These are phyloP conservation scores for Oedothorax gibbosus DNA, from an alignment of 1,140 invertebrate genomes.

Conservation along the genomic window DNA sequence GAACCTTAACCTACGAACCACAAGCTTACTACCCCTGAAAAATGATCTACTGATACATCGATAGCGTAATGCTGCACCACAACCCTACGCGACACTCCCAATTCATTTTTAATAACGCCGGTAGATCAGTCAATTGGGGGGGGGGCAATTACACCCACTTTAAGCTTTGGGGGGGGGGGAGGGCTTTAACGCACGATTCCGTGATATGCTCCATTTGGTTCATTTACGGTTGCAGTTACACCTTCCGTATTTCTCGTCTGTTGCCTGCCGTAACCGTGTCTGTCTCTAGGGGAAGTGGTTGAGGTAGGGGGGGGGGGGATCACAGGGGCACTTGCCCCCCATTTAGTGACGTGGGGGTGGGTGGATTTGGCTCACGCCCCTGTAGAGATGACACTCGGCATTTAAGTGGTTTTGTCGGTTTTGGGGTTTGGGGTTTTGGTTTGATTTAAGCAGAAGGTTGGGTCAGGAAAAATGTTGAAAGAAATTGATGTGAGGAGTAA, in stretches of 20 bases:
- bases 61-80: too few relatives aligned
- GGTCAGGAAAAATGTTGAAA: too few relatives aligned
- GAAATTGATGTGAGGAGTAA: too few relatives aligned
- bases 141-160: constrained; percentile 55
- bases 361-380: too few relatives aligned
- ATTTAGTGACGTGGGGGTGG: too few relatives aligned
- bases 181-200: constrained; percentile 41
- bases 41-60: too few relatives aligned
- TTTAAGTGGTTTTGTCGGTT: too few relatives aligned
- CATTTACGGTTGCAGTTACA: constrained; percentile 37
- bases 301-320: neutral
- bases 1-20: too few relatives aligned
- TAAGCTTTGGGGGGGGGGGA: constrained; percentile 2
- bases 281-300: neutral
- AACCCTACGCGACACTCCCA: constrained; percentile 14
- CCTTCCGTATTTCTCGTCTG: neutral
- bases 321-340: neutral
- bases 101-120: constrained; percentile 56
- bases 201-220: constrained; percentile 51
- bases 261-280: neutral
- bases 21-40: too few relatives aligned
- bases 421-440: too few relatives aligned
- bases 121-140: constrained; percentile 58
- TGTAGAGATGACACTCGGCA: too few relatives aligned
- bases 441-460: too few relatives aligned